Percentiles rank a stretch among this genome's conserved stretches.
These are phyloP conservation scores for Scartelaos histophorus DNA, from an alignment of 2,113 vertebrate species.

Conservation along the genomic window DNA sequence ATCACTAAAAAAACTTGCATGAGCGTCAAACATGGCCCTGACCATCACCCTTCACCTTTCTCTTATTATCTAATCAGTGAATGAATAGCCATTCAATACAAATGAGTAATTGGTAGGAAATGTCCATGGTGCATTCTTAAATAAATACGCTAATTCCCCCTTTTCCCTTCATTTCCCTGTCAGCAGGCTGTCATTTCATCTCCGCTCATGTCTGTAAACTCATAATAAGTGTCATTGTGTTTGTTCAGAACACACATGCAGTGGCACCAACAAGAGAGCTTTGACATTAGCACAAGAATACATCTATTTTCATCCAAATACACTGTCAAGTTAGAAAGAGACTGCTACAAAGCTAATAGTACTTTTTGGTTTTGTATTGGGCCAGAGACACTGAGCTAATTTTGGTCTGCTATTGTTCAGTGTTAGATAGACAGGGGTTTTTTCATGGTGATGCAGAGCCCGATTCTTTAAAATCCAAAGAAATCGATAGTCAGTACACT, in stretches of 20 bases:
- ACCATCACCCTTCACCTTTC: conserved; percentile 9
- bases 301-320: background rate
- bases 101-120: conserved; percentile 19
- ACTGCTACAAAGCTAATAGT: background rate
- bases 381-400: background rate
- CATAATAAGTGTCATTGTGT: conserved; percentile 42
- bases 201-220: conserved; percentile 37
- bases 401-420: background rate
- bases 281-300: background rate
- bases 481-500: too few relatives aligned
- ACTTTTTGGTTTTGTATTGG: background rate
- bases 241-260: conserved; percentile 12
- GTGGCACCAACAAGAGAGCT: conserved; percentile 15
- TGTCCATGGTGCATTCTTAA: conserved; percentile 3
- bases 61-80: background rate
- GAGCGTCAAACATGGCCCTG: background rate
- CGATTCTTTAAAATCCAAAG: too few relatives aligned
- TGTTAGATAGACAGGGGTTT: background rate
- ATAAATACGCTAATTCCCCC: conserved; percentile 15
- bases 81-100: conserved; percentile 21
- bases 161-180: conserved; percentile 43
- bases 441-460: too few relatives aligned
- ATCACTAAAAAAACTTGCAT: background rate
- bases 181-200: conserved; percentile 42
- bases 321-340: background rate